Evolutionary conservation across 2,113 vertebrate species (phyloP), one percentile per base, ranked within the genome.

Genomic region (Rynchops niger): DNA sequence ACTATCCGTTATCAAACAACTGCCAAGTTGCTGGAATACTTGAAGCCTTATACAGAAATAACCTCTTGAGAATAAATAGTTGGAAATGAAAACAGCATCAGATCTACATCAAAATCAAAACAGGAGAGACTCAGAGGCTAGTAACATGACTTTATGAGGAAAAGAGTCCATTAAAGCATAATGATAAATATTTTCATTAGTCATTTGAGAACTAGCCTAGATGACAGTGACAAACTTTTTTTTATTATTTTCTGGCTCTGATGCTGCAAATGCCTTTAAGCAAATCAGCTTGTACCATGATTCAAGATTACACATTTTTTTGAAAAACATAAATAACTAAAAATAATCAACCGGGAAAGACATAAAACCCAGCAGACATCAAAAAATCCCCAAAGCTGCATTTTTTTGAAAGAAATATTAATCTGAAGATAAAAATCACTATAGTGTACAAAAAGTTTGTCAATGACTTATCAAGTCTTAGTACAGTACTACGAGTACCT

Each of bases 151-250:
- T 53, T 94, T 87, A 90, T 18, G 84, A 93, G 78, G 87, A 67
- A 93, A 7, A 67, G 61, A 82, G 30, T 36, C 70, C 62, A 91
- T 76, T 52, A 80, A 14, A 85, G 50, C 6, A 72, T 40, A 91
- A 90, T 30, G 56, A 89, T 69, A 94, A 95, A 70, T 77, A 88
- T 69, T 91, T 85, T 93, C 50, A 49, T 72, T 62, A 80, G 62
- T 65, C 12, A 79, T 82, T 79, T 67, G 25, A 76, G 53, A 89
- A 80, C 29, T 27, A 93, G 63, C 71, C n/a, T 61, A 76, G 30
- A 87, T 76, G 67, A 81, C 58, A 76, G 61, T 32, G 30, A 76
- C 16, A 80, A 92, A 86, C 23, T 47, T 25, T 9, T 26, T 34
- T n/a, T 63, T 34, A 16, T 52, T 67, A 52, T 58, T 80, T 94